Evolutionary conservation across 1,140 invertebrate genomes (phyloP).

Genomic region (Papilio glaucus): DNA sequence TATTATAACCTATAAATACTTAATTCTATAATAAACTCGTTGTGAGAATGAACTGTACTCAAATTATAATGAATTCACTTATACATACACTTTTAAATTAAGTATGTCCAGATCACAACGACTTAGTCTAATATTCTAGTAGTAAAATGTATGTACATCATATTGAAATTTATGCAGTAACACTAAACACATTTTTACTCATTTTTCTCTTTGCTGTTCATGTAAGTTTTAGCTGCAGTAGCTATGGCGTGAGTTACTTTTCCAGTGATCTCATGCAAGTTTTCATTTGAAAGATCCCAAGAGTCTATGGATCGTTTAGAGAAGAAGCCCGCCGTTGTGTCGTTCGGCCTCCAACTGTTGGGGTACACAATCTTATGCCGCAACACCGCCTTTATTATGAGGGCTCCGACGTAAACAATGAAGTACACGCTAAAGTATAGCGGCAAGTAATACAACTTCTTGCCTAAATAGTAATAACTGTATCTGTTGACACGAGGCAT

Average conservation of each 20-base stretch:
- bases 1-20: slow-evolving; percentile 20
- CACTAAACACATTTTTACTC: slow-evolving; percentile 42
- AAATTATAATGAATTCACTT: slow-evolving; percentile 47
- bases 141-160: slow-evolving; percentile 44
- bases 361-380: slow-evolving; percentile 87
- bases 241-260: slow-evolving; percentile 72
- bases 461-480: slow-evolving; percentile 92
- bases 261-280: slow-evolving; percentile 70
- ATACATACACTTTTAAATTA: slow-evolving; percentile 51
- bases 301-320: slow-evolving; percentile 72
- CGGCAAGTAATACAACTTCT: slow-evolving; percentile 92
- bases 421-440: slow-evolving; percentile 94
- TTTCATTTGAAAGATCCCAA: slow-evolving; percentile 66
- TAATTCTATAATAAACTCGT: slow-evolving; percentile 47
- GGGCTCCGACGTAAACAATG: slow-evolving; percentile 90
- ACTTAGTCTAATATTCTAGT: slow-evolving; percentile 37
- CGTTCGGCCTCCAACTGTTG: slow-evolving; percentile 76
- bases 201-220: slow-evolving; percentile 56
- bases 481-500: slow-evolving; percentile 88
- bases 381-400: slow-evolving; percentile 91
- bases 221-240: slow-evolving; percentile 70
- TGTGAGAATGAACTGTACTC: slow-evolving; percentile 75
- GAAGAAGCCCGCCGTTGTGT: slow-evolving; percentile 67
- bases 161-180: slow-evolving; percentile 32
- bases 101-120: slow-evolving; percentile 79